phyloP scores from a whole-genome alignment of 1,140 invertebrate genomes.

The Drosophila pseudoananassae region DNA sequence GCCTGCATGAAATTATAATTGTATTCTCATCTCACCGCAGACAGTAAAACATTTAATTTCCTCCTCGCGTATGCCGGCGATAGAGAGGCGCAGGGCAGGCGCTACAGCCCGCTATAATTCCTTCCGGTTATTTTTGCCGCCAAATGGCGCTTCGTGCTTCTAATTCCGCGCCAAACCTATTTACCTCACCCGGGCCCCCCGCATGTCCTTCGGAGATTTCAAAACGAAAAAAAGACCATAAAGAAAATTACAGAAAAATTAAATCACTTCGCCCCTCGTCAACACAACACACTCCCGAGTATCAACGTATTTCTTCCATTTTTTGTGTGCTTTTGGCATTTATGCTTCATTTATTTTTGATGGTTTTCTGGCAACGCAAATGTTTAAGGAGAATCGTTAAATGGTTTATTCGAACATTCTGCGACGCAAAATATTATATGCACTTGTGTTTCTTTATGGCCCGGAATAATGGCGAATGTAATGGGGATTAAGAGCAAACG shows the following conservation, averaged over 20 bases:
- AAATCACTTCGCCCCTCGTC: slow-evolving; percentile 56
- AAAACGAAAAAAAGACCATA: slow-evolving; percentile 26
- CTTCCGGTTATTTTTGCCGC: slow-evolving; percentile 75
- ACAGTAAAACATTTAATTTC: slow-evolving; percentile 82
- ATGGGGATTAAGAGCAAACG: slow-evolving; percentile 30
- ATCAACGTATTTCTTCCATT: slow-evolving; percentile 8
- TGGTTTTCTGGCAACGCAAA: slow-evolving; percentile 49
- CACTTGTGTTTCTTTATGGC: slow-evolving; percentile 38
- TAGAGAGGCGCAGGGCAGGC: slow-evolving; percentile 1
- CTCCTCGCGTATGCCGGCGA: slow-evolving; percentile 46
- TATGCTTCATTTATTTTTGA: slow-evolving; percentile 80
- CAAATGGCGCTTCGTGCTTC: slow-evolving; percentile 66
- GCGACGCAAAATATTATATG: slow-evolving; percentile 29
- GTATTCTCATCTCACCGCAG: slow-evolving; percentile 61
- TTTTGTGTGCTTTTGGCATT: slow-evolving; percentile 63
- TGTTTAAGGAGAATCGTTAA: slow-evolving; percentile 43
- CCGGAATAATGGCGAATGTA: slow-evolving; percentile 17
- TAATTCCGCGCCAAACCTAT: slow-evolving; percentile 73
- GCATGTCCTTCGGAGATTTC: slow-evolving; percentile 38
- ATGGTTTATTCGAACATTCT: slow-evolving; percentile 56
- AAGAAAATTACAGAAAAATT: slow-evolving; percentile 64
- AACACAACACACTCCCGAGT: slow-evolving; percentile 3
- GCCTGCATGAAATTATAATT: slow-evolving; percentile 71
- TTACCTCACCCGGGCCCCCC: slow-evolving; percentile 24
- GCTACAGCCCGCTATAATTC: slow-evolving; percentile 61